Evolutionary conservation across 2,797 vertebrate genomes (phyloP), one percentile per base, ranked within the genome.

Genomic region (Oreochromis mossambicus): DNA sequence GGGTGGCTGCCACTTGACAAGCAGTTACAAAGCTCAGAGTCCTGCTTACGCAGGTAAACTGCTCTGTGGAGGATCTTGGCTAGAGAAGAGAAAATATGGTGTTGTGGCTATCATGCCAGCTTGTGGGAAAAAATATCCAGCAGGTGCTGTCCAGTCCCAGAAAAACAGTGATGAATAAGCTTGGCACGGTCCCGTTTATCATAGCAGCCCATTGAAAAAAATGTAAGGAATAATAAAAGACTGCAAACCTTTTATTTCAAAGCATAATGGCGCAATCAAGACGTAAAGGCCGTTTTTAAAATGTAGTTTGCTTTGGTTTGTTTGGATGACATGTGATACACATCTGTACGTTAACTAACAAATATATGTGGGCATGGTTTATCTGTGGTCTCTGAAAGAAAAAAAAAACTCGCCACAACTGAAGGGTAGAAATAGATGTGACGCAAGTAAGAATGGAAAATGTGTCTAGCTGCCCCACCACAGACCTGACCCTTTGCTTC

Each of bases 41-140:
- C 76, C 78, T 77, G 32, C 79, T 84, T 83, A 48, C 3, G 61
- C 17, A 38, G 3, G n/a, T 9, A 15, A 76, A 70, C 43, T 79
- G 1, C 29, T 84, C 43, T 7, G 10, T 14, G 5, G 76, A 88
- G 63, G 6, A 55, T 79, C 38, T 78, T 89, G 75, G 77, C 81
- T 51, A 4, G 11, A 29, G 8, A 11, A 34, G 14, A 12, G 8
- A 24, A 83, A 88, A 81, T 81, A n/a, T 87, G 81, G 41, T 89
- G 88, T 87, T 83, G 63, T 87, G 83, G 19, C 82, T 86, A 8
- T 48, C 52, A 19, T 26, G 50, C 73, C 84, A 81, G 55, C 50
- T 46, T 81, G 76, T 85, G 87, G 19, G 19, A 52, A 54, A 83
- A 78, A 36, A 41, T 68, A 26, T 46, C 77, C 32, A 75, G 12